Evolutionary conservation across 2,888 invertebrate genomes (phyloP), one percentile per base, ranked within the genome.

Genomic region (Acheta domesticus): DNA sequence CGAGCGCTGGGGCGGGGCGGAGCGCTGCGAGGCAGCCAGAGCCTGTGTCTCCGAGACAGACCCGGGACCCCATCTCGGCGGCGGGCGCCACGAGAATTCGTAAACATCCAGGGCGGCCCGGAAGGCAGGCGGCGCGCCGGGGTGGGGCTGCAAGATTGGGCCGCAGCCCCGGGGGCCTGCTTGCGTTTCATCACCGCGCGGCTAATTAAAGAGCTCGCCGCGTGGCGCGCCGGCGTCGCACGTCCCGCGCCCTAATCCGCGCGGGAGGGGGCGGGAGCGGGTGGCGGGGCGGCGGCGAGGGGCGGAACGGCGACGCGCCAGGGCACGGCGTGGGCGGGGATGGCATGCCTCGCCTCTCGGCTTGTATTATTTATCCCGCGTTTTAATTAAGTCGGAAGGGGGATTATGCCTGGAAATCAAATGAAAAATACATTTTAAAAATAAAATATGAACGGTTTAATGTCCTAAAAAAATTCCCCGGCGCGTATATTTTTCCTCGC

Each of bases 171-270:
- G 16, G 62, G 62, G 62, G 62, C 62, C 62, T 62, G 62, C 62
- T 62, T 62, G 62, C 62, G 62, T 62, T 62, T 62, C 62, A 62
- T 62, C 62, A 62, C 62, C n/a, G 62, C 62, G 62, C 62, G 62
- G 62, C 62, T 62, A 62, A 62, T 62, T 62, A 62, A 62, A 62
- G 62, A 62, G 62, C 62, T 62, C 62, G n/a, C 62, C 62, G 62
- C 62, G 62, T 62, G 62, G 62, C 16, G 62, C 62, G 62, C 62
- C 16, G 16, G 62, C 62, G 62, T 62, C 62, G 62, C 62, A 62
- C 62, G 62, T 12, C 62, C n/a, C 62, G 62, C 62, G 4, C n/a
- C 62, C 16, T 62, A 62, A 62, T 62, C 62, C 62, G n/a, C 62
- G 62, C 16, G 16, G 62, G 62, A 62, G 62, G 62, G 16, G 62